These are phyloP conservation scores for Oscheius sp. DNA, from an alignment of 2,888 invertebrate genomes.

Conservation along the genomic window DNA sequence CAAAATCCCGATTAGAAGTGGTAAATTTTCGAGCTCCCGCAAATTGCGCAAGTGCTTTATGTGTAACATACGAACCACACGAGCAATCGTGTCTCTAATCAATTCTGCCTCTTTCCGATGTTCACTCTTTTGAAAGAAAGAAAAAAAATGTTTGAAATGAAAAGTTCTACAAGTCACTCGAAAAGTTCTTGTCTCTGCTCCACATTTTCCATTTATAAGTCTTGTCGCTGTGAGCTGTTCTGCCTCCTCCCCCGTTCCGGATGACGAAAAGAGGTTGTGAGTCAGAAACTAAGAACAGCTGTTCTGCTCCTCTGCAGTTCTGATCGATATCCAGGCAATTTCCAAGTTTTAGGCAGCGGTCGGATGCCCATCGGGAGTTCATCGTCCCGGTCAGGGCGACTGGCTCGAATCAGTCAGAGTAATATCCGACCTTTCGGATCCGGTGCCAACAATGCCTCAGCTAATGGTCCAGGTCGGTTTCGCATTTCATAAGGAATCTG, in stretches of 20 bases:
- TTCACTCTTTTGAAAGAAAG: too few relatives aligned
- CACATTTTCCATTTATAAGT: too few relatives aligned
- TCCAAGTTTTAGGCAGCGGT: slow-evolving; percentile 15
- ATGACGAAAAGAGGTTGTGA: background rate
- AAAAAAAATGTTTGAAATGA: background rate
- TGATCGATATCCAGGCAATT: slow-evolving; percentile 3
- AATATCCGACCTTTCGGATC: slow-evolving; percentile 54
- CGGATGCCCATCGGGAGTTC: slow-evolving; percentile 50
- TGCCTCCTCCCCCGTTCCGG: slow-evolving; percentile 32
- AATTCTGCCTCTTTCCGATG: too few relatives aligned
- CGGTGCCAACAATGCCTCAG: slow-evolving; percentile 37
- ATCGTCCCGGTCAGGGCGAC: slow-evolving; percentile 53
- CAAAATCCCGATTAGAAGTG: too few relatives aligned
- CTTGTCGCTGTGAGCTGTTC: slow-evolving; percentile 11
- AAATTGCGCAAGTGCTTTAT: too few relatives aligned
- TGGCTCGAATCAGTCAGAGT: slow-evolving; percentile 56
- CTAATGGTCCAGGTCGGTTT: slow-evolving; percentile 30
- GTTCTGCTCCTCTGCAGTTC: slow-evolving; percentile 13
- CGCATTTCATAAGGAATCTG: background rate
- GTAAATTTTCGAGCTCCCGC: too few relatives aligned
- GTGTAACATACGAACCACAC: too few relatives aligned
- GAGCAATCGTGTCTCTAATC: too few relatives aligned
- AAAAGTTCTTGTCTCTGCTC: background rate
- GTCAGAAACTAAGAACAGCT: slow-evolving; percentile 29
- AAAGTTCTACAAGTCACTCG: background rate